Base-by-base conservation (phyloP, 2,888 invertebrate species). In the Athripsodes cinereus region DNA sequence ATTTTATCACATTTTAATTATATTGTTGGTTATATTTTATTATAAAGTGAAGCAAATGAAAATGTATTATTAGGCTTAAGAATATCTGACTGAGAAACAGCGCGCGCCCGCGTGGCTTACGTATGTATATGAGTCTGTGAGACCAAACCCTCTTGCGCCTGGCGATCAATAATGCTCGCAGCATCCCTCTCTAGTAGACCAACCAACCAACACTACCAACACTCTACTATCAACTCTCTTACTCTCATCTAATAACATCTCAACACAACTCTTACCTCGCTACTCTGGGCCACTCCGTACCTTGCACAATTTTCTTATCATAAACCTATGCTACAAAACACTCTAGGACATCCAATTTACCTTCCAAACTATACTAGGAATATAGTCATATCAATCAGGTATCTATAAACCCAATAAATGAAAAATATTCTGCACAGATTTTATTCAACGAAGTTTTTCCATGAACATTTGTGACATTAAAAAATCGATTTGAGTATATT, bases 161-260 rank as follows among this genome's bases (percentile, higher is more conserved):
- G 16, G 68, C 76, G 79, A 79, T 79, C 79, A 78, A 79, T 79
- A 79, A 77, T 76, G 78, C 78, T 78, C 76, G 74, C 78, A 79
- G 78, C 79, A 75, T 79, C 79, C 76, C 76, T 57, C 55, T 55
- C 50, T 74, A 72, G n/a, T n/a, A n/a, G n/a, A n/a, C n/a, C n/a
- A n/a, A 71, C 70, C 34, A 13, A 34, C 34, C 8, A 13, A 34
- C 34, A 8, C 13, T 34, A 34, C 34, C 34, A 13, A 34, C 34
- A 34, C 8, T 34, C 8, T 8, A 34, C 34, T 8, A 34, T 10
- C 8, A 34, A 34, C 13, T 10, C 34, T 34, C 34, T 34, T 34
- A 10, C 13, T 34, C 34, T 10, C 8, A 34, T 34, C 8, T 34
- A 34, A 34, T n/a, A n/a, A n/a, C n/a, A n/a, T n/a, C n/a, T n/a